phyloP scores from a whole-genome alignment of 1,140 invertebrate species.

The Drosophila obscura region DNA sequence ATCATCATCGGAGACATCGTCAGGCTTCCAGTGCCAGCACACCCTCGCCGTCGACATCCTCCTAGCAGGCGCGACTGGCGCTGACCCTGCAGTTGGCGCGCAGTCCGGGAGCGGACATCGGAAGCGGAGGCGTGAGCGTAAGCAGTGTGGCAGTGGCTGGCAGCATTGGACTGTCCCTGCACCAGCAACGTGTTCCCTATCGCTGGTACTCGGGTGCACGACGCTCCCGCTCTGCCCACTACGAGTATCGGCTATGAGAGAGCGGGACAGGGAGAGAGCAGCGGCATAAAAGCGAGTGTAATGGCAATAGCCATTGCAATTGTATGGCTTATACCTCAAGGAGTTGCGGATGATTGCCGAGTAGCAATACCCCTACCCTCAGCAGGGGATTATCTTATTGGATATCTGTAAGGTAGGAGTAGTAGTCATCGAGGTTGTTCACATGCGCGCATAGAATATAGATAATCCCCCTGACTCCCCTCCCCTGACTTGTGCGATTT shows the following conservation, averaged over 20 bases:
- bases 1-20: conserved; percentile 55
- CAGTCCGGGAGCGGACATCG: conserved; percentile 75
- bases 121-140: conserved; percentile 17
- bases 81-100: conserved; percentile 77
- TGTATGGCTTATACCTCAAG: conserved; percentile 27
- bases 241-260: conserved; percentile 75
- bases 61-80: conserved; percentile 79
- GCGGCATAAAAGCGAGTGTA: conserved; percentile 16
- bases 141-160: conserved; percentile 5
- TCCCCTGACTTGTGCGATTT: conserved; percentile 64
- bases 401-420: conserved; percentile 21
- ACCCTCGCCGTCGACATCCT: conserved; percentile 73
- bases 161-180: conserved; percentile 40
- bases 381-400: background rate
- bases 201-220: conserved; percentile 81
- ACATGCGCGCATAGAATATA: conserved; percentile 20
- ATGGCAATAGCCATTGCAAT: background rate
- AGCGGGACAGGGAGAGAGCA: background rate
- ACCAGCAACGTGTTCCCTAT: conserved; percentile 71
- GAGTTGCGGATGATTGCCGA: conserved; percentile 20
- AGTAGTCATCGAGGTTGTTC: conserved; percentile 35
- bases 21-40: conserved; percentile 67
- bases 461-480: conserved; percentile 16
- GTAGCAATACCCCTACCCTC: conserved; percentile 12
- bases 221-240: conserved; percentile 78